Conservation (phyloP, 1,140 invertebrate species). For the Andricus grossulariae region DNA sequence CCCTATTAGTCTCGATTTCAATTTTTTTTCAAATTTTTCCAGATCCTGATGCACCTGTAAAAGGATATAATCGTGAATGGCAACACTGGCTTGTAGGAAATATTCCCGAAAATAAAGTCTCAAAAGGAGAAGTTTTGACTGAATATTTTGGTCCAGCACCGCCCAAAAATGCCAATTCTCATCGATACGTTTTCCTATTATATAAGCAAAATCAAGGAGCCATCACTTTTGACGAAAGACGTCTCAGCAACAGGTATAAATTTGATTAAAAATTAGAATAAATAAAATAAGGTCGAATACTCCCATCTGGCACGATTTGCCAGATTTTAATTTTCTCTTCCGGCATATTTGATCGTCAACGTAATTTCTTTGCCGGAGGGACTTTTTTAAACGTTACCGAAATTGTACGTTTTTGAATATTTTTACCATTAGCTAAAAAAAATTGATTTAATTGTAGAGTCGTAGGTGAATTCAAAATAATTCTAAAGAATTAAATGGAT, state of each 20-base stretch:
- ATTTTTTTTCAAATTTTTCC: conserved; percentile 40
- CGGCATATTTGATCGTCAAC: no score
- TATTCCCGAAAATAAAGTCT: conserved; percentile 80
- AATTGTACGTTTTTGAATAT: no score
- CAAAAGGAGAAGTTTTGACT: conserved; percentile 78
- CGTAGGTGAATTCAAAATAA: no score
- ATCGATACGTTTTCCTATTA: conserved; percentile 83
- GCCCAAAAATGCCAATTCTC: conserved; percentile 77
- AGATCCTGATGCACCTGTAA: conserved; percentile 83
- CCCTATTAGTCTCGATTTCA: no score
- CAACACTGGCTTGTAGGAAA: conserved; percentile 85
- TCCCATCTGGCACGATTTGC: no score
- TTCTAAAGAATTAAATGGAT: no score
- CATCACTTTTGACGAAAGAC: conserved; percentile 72
- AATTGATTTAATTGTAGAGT: no score
- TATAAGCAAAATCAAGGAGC: conserved; percentile 79
- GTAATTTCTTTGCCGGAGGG: no score
- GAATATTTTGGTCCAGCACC: conserved; percentile 83
- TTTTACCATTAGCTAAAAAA: background rate
- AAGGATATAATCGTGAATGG: conserved; percentile 79
- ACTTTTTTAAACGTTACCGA: no score
- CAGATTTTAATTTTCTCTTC: no score
- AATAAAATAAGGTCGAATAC: no score
- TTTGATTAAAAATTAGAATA: background rate
- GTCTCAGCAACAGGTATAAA: conserved; percentile 66